phyloP scores from a whole-genome alignment of 2,797 vertebrate species.

The Characodon lateralis region DNA sequence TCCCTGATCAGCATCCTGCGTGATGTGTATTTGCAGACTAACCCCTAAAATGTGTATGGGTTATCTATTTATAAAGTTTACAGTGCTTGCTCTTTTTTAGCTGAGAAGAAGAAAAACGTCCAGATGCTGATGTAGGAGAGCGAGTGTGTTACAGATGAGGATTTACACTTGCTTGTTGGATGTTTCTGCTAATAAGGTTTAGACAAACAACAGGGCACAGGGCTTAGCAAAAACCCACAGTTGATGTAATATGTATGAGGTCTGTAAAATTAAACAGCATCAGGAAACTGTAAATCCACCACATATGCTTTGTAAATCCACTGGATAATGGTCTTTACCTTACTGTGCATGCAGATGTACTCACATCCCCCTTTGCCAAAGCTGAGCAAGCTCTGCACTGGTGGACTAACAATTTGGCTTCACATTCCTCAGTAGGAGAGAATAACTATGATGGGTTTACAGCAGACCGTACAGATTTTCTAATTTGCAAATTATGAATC shows the following conservation, averaged over 20 bases:
- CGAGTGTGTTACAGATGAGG: slow-evolving; percentile 16
- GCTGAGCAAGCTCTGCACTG: too few relatives aligned
- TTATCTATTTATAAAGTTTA: slow-evolving; percentile 44
- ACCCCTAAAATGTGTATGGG: neutral
- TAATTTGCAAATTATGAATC: neutral
- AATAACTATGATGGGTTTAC: too few relatives aligned
- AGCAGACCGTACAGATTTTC: too few relatives aligned
- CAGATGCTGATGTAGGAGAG: slow-evolving; percentile 30
- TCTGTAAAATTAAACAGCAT: neutral
- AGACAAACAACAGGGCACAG: slow-evolving; percentile 25
- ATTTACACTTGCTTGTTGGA: slow-evolving; percentile 14
- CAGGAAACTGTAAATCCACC: neutral
- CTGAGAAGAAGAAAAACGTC: slow-evolving; percentile 10
- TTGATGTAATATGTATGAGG: slow-evolving; percentile 17
- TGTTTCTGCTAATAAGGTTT: slow-evolving; percentile 42
- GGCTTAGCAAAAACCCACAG: slow-evolving; percentile 18
- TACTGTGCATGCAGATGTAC: too few relatives aligned
- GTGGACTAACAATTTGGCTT: too few relatives aligned
- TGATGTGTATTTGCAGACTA: neutral
- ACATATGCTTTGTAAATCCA: too few relatives aligned
- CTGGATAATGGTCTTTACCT: neutral
- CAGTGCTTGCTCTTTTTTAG: slow-evolving; percentile 4
- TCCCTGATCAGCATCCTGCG: slow-evolving; percentile 6
- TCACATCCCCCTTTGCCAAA: too few relatives aligned
- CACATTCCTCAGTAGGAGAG: too few relatives aligned